Base-by-base conservation (phyloP, 2,797 vertebrate genomes). In the Avahi laniger region DNA sequence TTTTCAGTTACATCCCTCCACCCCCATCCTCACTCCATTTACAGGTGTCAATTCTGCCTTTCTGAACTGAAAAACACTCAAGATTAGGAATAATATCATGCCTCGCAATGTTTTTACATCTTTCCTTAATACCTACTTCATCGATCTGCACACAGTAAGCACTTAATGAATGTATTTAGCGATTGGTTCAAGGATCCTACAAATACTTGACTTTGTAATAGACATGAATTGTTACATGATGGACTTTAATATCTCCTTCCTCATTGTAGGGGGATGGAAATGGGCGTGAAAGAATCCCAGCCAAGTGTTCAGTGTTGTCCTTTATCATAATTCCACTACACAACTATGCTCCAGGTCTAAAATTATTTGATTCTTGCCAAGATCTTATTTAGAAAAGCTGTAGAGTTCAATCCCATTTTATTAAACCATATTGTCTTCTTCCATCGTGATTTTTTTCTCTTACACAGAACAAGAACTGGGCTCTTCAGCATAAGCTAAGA, bases 281-380 rank as follows among this genome's bases (percentile, higher is more conserved):
- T 67, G 18, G 69, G 35, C 76, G 57, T 80, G 96, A 93, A 94
- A 94, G 63, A 95, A 87, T 65, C n/a, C n/a, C 61, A 93, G 90
- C 61, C 59, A 93, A 97, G 85, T 91, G 61, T 83, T 91, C 85
- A 70, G 52, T 70, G 73, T 96, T 70, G 73, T 96, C 91, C 43
- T 97, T 96, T 87, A 89, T 85, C 87, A 95, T 96, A 96, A 97
- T 96, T 97, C 91, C 81, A 84, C 82, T 97, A 95, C 95, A 96
- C 78, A 94, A 94, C 80, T 79, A 28, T 92, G 85, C 89, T 85
- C 75, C 46, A 59, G 30, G 65, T 93, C 85, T 88, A 93, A 97
- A 96, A 96, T 95, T 94, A 95, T 86, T 96, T 96, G 63, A 93
- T 95, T 96, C 93, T 97, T 89, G 65, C 87, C 78, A 91, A 93